Evolutionary conservation across 2,113 vertebrate genomes (phyloP).

Genomic region (Numenius arquata): DNA sequence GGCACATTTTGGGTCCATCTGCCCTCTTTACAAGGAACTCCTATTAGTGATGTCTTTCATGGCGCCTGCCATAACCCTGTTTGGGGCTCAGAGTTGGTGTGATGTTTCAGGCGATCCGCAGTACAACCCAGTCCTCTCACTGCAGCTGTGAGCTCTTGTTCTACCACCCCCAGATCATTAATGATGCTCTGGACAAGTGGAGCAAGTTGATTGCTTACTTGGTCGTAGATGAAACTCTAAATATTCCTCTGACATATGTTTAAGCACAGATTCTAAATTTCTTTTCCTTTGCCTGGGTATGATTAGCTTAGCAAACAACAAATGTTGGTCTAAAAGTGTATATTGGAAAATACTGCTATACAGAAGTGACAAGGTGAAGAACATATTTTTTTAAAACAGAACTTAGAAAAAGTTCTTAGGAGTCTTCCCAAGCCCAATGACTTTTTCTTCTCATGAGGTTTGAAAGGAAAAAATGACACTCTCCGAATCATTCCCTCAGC

Average conservation of each 20-base stretch:
- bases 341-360: neutral
- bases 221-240: neutral
- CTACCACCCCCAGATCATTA: neutral
- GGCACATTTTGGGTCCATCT: neutral
- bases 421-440: neutral
- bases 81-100: neutral
- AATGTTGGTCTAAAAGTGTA: neutral
- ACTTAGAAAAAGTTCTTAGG: neutral
- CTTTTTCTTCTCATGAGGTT: neutral
- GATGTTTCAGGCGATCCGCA: fast-evolving
- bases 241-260: neutral
- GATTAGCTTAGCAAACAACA: neutral
- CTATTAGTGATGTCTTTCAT: neutral
- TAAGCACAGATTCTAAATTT: neutral
- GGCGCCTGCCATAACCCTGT: neutral
- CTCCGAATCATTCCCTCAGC: neutral
- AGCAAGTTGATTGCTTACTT: neutral
- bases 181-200: neutral
- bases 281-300: neutral
- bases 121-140: neutral
- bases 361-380: neutral
- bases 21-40: neutral
- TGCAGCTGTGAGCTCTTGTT: fast-evolving
- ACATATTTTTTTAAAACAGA: neutral
- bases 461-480: neutral